Evolutionary conservation across 2,888 invertebrate genomes (phyloP).

Genomic region (Cancer borealis): DNA sequence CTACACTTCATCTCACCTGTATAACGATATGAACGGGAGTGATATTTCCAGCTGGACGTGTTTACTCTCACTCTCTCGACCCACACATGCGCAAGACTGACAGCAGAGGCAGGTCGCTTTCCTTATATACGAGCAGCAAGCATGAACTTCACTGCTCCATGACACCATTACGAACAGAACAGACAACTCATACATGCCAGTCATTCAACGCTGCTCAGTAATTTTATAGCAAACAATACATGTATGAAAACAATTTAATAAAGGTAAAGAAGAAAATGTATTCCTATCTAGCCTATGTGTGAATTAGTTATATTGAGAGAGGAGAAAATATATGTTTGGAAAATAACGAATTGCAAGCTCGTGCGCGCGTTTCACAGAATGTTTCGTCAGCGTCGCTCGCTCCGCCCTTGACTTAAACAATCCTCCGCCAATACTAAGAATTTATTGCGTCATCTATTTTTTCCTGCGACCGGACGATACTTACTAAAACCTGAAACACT

Average conservation of each 20-base stretch:
- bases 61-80: neutral
- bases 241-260: neutral
- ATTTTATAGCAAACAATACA: neutral
- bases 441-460: neutral
- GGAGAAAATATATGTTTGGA: neutral
- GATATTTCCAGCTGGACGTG: neutral
- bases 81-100: neutral
- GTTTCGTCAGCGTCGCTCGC: neutral
- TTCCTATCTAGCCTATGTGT: neutral
- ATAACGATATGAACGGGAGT: neutral
- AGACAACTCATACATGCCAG: neutral
- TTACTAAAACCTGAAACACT: neutral
- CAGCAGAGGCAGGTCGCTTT: neutral
- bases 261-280: neutral
- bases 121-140: neutral
- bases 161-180: neutral
- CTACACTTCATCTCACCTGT: neutral
- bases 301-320: neutral
- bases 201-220: neutral
- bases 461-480: neutral
- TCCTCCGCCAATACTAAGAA: neutral
- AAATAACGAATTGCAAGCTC: neutral
- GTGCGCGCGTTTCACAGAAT: neutral
- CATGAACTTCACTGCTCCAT: neutral
- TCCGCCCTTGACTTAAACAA: neutral